Evolutionary conservation across 2,888 invertebrate species (phyloP).

Genomic region (Atethmia centrago): DNA sequence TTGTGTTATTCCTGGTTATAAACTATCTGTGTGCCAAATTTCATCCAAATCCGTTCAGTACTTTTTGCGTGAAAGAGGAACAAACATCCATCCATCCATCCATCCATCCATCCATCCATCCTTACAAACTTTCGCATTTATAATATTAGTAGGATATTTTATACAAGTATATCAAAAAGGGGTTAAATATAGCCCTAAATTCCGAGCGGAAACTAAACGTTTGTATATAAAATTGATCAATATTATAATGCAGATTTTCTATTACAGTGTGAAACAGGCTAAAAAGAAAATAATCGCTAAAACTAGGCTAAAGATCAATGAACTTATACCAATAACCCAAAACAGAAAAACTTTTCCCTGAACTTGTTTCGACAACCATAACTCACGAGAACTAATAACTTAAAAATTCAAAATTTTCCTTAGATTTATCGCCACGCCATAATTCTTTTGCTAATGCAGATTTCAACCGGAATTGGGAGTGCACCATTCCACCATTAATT

Average conservation of each 20-base stretch:
- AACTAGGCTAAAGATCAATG: constrained; percentile 17
- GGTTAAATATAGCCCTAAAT: neutral
- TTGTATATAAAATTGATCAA: neutral
- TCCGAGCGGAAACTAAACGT: neutral
- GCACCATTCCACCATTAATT: constrained; percentile 70
- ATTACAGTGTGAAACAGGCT: neutral
- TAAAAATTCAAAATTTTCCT: constrained; percentile 31
- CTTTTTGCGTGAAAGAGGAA: no score
- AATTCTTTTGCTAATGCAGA: constrained; percentile 63
- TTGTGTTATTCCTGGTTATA: no score
- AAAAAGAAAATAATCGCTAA: neutral
- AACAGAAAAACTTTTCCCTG: constrained; percentile 19
- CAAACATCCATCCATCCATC: no score
- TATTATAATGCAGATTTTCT: neutral
- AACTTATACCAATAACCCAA: constrained; percentile 13
- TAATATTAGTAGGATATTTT: no score
- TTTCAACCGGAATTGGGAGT: constrained; percentile 58
- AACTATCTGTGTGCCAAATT: no score
- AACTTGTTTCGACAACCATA: constrained; percentile 37
- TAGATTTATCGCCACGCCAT: constrained; percentile 54
- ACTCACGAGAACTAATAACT: constrained; percentile 45
- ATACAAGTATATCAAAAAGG: no score
- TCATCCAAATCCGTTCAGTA: no score
- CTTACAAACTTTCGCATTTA: no score
- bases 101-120: no score